Percentiles rank a stretch among this genome's conserved stretches.
phyloP scores from a whole-genome alignment of 2,113 vertebrate genomes.

The Nesogale talazaci region DNA sequence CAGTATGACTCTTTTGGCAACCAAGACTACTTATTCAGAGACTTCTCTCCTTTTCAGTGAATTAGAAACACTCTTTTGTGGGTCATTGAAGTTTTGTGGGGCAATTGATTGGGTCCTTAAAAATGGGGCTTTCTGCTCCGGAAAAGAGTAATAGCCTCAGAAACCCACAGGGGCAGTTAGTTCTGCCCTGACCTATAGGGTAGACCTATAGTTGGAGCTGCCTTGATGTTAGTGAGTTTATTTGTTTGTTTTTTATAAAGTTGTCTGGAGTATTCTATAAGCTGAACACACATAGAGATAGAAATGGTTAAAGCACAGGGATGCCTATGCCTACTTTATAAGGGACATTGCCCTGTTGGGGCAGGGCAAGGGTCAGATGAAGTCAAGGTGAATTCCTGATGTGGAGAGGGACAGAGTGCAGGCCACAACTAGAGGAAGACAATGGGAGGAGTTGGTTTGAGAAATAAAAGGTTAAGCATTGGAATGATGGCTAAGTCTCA shows the following conservation, averaged over 20 bases:
- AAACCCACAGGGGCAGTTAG: too few species aligned
- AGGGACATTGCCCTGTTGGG: background rate
- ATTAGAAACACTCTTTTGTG: background rate
- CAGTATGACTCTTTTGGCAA: background rate
- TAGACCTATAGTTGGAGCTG: too few species aligned
- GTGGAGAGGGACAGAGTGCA: background rate
- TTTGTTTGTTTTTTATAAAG: too few species aligned
- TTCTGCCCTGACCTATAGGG: too few species aligned
- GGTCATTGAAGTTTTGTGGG: background rate
- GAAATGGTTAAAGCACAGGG: background rate
- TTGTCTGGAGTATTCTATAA: background rate
- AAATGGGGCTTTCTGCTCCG: background rate
- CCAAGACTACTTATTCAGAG: background rate
- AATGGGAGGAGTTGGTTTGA: background rate
- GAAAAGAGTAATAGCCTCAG: too few species aligned
- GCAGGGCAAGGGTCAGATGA: background rate
- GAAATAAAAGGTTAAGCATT: background rate
- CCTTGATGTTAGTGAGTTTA: too few species aligned
- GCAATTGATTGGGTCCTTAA: background rate
- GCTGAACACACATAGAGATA: background rate
- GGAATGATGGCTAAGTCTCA: background rate
- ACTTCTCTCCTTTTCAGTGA: background rate
- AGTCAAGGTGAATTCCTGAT: background rate
- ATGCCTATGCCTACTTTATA: accelerated
- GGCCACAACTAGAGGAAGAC: background rate